These are phyloP conservation scores for Phallusia fumigata DNA, from an alignment of 23 tunicate species.

Conservation along the genomic window DNA sequence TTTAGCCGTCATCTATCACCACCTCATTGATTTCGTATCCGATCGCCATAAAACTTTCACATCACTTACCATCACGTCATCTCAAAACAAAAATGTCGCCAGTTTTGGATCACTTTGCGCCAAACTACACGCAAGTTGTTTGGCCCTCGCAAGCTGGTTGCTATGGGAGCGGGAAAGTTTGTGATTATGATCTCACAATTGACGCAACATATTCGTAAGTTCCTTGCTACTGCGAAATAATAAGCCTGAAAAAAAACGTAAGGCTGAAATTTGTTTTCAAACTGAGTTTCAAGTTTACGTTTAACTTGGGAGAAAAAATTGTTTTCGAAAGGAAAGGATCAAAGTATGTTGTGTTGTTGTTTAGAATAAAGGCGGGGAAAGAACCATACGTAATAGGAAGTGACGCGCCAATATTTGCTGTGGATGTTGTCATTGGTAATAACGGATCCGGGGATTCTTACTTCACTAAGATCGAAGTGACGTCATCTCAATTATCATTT, in stretches of 20 bases:
- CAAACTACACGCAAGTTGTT: not conserved
- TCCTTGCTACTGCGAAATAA: not conserved
- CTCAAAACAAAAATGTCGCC: not conserved
- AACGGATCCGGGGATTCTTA: slow-evolving; percentile 3
- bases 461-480: not conserved
- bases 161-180: not conserved
- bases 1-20: not conserved
- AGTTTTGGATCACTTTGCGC: slow-evolving; percentile 13
- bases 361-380: not conserved
- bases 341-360: not conserved
- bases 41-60: not conserved
- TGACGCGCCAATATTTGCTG: slow-evolving; percentile 1
- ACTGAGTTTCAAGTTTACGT: no score
- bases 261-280: no score
- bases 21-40: not conserved
- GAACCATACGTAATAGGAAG: slow-evolving; percentile 1
- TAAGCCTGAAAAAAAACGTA: no score
- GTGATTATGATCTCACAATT: slow-evolving; percentile 18
- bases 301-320: no score
- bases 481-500: not conserved
- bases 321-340: no score
- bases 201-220: slow-evolving; percentile 29
- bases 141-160: slow-evolving; percentile 4
- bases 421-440: not conserved
- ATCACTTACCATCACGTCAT: not conserved